These are phyloP conservation scores for Apis dorsata DNA, from an alignment of 1,140 invertebrate species.

Conservation along the genomic window DNA sequence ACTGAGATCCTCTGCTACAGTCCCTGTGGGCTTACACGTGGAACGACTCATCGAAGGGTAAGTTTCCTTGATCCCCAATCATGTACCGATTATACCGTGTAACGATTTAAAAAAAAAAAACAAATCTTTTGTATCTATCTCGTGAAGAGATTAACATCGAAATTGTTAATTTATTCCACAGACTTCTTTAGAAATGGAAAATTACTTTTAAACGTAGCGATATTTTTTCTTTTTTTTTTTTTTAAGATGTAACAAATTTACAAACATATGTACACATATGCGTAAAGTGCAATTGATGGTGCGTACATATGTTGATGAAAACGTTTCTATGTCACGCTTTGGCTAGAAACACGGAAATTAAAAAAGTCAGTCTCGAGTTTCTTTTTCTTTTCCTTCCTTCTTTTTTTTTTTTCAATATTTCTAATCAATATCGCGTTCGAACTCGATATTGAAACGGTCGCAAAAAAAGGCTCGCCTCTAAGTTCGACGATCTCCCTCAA, in stretches of 20 bases:
- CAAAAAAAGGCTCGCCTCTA: not conserved
- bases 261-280: too few species aligned
- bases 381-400: not conserved
- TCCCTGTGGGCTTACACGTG: constrained; percentile 40
- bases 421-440: not conserved
- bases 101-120: not conserved
- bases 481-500: not conserved
- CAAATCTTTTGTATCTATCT: not conserved
- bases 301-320: too few species aligned
- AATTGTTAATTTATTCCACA: too few species aligned
- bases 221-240: too few species aligned
- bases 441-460: not conserved
- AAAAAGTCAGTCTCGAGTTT: not conserved
- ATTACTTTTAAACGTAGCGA: too few species aligned
- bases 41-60: constrained; percentile 57
- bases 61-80: constrained; percentile 20
- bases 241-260: too few species aligned
- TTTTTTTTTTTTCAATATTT: not conserved
- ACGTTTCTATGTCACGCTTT: too few species aligned
- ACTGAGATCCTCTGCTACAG: constrained; percentile 81
- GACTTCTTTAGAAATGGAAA: too few species aligned
- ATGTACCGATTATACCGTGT: not conserved
- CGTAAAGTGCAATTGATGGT: too few species aligned
- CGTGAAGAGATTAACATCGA: too few species aligned
- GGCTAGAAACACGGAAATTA: too few species aligned